A percentile compares a stretch with the other conserved stretches of the same genome.
Conservation (phyloP, 2,113 vertebrate species). For the Myrmecobius fasciatus region DNA sequence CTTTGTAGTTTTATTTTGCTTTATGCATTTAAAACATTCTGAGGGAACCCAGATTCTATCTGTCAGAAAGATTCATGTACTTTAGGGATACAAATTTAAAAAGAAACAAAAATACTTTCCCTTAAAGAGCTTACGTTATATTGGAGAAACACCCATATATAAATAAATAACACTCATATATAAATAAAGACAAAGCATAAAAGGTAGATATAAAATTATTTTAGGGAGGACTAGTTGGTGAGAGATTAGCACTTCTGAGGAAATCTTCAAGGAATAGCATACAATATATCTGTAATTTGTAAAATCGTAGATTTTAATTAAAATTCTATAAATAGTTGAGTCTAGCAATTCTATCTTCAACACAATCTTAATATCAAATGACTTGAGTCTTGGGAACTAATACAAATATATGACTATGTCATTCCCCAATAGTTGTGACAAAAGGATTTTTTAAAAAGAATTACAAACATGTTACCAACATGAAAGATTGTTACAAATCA, state of each 20-base stretch:
- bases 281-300: no score
- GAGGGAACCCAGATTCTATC: neutral
- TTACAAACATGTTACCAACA: neutral
- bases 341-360: neutral
- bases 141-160: neutral
- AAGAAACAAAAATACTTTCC: neutral
- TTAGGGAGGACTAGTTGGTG: neutral
- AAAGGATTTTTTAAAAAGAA: neutral
- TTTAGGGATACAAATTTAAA: neutral
- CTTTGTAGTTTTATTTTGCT: neutral
- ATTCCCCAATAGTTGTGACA: neutral
- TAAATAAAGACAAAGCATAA: neutral
- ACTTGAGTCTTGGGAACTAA: neutral
- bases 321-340: conserved; percentile 3
- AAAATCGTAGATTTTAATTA: no score
- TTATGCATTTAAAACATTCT: neutral
- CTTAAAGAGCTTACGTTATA: neutral
- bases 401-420: neutral
- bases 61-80: neutral
- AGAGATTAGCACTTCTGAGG: no score
- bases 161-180: no score
- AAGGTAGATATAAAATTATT: neutral
- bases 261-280: no score
- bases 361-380: neutral
- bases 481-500: neutral